phyloP scores from a whole-genome alignment of 2,888 invertebrate genomes.

The Eulithis prunata region DNA sequence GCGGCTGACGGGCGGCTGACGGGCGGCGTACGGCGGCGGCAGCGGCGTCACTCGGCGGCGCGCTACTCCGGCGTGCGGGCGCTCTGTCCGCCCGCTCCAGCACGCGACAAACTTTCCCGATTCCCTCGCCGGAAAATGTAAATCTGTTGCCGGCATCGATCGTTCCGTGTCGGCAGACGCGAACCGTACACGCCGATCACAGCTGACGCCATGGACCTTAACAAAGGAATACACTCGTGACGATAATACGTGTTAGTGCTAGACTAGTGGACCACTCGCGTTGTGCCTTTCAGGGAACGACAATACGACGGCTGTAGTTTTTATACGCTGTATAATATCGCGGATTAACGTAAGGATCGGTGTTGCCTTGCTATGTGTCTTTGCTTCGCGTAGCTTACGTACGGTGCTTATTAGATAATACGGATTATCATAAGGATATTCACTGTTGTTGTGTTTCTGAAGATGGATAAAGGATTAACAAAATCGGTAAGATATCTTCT shows the following conservation, averaged over 20 bases:
- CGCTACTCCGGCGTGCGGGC: slow-evolving; percentile 81
- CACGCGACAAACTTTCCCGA: slow-evolving; percentile 83
- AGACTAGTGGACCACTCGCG: slow-evolving; percentile 77
- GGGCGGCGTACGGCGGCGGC: slow-evolving; percentile 59
- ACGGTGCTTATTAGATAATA: slow-evolving; percentile 74
- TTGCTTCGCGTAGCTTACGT: slow-evolving; percentile 80
- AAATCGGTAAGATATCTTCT: slow-evolving; percentile 57
- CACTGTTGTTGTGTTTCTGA: slow-evolving; percentile 35
- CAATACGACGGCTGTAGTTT: slow-evolving; percentile 64
- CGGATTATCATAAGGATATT: slow-evolving; percentile 34
- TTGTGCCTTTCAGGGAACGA: slow-evolving; percentile 74
- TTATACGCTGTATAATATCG: slow-evolving; percentile 68
- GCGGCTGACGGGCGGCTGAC: slow-evolving; percentile 45
- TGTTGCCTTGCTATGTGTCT: slow-evolving; percentile 84
- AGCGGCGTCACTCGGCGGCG: slow-evolving; percentile 79
- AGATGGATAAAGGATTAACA: slow-evolving; percentile 51
- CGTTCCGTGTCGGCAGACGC: slow-evolving; percentile 70
- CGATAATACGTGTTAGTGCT: slow-evolving; percentile 66
- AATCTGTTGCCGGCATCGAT: slow-evolving; percentile 83
- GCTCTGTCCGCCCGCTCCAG: slow-evolving; percentile 75
- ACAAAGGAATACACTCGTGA: slow-evolving; percentile 63
- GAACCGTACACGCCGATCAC: slow-evolving; percentile 72
- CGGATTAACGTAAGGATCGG: slow-evolving; percentile 71
- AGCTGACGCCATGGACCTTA: slow-evolving; percentile 78
- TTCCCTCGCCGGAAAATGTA: slow-evolving; percentile 81